Evolutionary conservation across 1,140 invertebrate genomes (phyloP).

Genomic region (Elysia chlorotica): DNA sequence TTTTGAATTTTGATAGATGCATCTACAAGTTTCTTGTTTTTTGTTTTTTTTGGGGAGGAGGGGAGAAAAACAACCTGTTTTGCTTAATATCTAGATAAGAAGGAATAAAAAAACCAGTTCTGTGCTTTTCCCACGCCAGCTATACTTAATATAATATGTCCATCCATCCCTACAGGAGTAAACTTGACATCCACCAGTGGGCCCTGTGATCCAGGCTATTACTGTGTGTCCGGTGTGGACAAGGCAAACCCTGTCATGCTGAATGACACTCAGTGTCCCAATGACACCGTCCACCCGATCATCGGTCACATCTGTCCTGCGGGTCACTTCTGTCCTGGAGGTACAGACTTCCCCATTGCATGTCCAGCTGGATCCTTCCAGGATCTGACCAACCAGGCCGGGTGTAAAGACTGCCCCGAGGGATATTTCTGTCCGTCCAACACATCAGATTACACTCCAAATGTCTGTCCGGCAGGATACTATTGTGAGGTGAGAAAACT

Average conservation of each 20-base stretch:
- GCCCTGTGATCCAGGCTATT: conserved; percentile 46
- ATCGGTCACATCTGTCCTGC: conserved; percentile 54
- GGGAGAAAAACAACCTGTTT: no score
- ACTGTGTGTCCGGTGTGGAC: conserved; percentile 50
- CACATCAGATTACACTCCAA: conserved; percentile 48
- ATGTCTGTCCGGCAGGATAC: conserved; percentile 51
- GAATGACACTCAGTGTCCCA: conserved; percentile 50
- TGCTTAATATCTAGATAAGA: no score
- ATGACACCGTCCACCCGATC: conserved; percentile 50
- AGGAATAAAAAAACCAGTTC: no score
- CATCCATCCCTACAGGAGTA: conserved; percentile 36
- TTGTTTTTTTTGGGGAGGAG: no score
- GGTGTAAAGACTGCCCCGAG: conserved; percentile 51
- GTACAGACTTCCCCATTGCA: conserved; percentile 48
- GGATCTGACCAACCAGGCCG: conserved; percentile 45
- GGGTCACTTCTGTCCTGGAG: conserved; percentile 55
- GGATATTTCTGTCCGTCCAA: conserved; percentile 53
- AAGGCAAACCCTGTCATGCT: conserved; percentile 49
- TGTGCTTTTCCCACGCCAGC: no score
- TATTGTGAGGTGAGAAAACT: conserved; percentile 39
- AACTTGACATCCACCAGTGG: conserved; percentile 52
- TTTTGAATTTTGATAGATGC: no score
- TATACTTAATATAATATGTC: not conserved
- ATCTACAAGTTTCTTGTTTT: no score
- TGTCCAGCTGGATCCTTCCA: conserved; percentile 56